Evolutionary conservation across 2,797 vertebrate species (phyloP).

Genomic region (Neomorphus geoffroyi): DNA sequence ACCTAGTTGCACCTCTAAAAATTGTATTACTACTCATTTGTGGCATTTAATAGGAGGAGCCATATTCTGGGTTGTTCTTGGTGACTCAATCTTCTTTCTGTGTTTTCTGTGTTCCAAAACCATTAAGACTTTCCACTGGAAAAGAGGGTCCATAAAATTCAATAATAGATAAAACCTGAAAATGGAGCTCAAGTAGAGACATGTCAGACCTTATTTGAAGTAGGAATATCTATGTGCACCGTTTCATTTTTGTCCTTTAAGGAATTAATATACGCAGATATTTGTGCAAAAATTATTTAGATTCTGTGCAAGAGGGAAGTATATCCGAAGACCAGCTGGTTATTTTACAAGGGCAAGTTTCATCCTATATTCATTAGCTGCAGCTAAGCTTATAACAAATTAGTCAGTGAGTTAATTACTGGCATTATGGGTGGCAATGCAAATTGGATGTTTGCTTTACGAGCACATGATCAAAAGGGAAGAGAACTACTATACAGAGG

Average conservation of each 20-base stretch:
- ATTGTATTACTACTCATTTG: not conserved
- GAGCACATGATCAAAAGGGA: not conserved
- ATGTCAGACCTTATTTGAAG: not conserved
- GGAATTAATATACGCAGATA: not conserved
- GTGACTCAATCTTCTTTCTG: not conserved
- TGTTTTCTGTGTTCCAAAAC: not conserved
- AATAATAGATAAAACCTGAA: not conserved
- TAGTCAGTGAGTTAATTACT: constrained; percentile 16
- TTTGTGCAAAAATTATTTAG: not conserved
- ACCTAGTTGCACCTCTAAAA: not conserved
- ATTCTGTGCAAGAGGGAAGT: not conserved
- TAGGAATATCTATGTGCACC: not conserved
- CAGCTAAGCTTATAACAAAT: not conserved
- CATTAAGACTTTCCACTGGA: not conserved
- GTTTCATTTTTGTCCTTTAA: not conserved
- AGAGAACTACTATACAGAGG: not conserved
- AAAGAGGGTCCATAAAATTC: not conserved
- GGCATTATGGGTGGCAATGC: not conserved
- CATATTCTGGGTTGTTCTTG: not conserved
- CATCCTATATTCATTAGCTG: not conserved
- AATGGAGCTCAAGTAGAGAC: not conserved
- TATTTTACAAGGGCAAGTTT: not conserved
- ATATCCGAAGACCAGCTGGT: not conserved
- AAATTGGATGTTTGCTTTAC: not conserved
- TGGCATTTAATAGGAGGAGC: not conserved